Conservation (phyloP, 2,888 invertebrate species). For the Cerceris ruficornis region DNA sequence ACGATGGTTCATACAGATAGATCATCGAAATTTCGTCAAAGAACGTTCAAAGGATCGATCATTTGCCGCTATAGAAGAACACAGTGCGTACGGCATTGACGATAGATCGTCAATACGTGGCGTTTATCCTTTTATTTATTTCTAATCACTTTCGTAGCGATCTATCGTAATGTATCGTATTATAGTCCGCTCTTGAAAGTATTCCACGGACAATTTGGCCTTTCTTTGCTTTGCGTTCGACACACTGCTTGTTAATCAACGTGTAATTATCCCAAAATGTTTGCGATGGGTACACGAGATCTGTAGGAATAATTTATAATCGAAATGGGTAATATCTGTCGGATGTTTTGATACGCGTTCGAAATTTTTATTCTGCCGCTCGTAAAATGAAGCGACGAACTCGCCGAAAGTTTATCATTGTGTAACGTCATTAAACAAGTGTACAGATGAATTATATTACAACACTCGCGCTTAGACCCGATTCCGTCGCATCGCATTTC, state of each 20-base stretch:
- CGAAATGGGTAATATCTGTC: not conserved
- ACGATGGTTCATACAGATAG: slow-evolving; percentile 24
- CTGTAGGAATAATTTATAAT: too few species aligned
- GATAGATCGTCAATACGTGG: slow-evolving; percentile 28
- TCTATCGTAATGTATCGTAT: slow-evolving; percentile 24
- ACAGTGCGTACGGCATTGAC: slow-evolving; percentile 15
- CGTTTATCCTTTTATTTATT: slow-evolving; percentile 45
- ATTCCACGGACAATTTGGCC: not conserved
- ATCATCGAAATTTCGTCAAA: slow-evolving; percentile 14
- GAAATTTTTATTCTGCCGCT: slow-evolving; percentile 7
- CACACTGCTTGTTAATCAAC: not conserved
- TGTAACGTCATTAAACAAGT: slow-evolving; percentile 21
- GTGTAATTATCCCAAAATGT: too few species aligned
- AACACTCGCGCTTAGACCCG: slow-evolving; percentile 18
- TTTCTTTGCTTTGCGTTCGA: not conserved
- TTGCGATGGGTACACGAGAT: too few species aligned
- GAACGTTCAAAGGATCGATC: slow-evolving; percentile 12
- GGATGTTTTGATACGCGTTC: slow-evolving; percentile 10
- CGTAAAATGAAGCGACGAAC: slow-evolving; percentile 13
- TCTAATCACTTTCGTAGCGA: slow-evolving; percentile 10
- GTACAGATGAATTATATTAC: slow-evolving; percentile 25
- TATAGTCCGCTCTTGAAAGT: not conserved
- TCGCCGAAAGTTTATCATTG: slow-evolving; percentile 29
- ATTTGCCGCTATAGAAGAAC: not conserved
- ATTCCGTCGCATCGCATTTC: slow-evolving; percentile 35